These are phyloP conservation scores for Amphiura filiformis DNA, from an alignment of 35 echinoderm and acorn worm species.

Conservation along the genomic window DNA sequence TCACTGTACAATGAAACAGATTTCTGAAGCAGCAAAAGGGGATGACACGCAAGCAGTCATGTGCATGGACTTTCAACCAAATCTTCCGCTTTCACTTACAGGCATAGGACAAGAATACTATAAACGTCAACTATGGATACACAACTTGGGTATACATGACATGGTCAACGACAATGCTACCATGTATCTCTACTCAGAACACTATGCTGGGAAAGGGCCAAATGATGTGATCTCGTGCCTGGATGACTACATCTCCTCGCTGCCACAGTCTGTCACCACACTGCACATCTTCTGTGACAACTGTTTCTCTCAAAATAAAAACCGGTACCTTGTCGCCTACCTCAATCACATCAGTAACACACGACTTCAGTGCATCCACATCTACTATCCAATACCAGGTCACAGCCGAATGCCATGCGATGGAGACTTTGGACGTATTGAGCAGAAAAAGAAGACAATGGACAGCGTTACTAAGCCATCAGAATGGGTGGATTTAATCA, in stretches of 20 bases:
- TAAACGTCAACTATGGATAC: constrained; percentile 19
- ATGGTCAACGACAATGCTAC: constrained; percentile 4
- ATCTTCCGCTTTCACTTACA: constrained; percentile 12
- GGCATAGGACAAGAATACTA: constrained; percentile 31
- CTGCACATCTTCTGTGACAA: constrained; percentile 16
- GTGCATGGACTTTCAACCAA: not conserved
- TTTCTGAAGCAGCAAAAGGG: not conserved
- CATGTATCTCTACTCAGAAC: constrained; percentile 23
- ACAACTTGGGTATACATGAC: not conserved
- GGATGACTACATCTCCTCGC: not conserved
- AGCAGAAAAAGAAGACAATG: not conserved
- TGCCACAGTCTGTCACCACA: not conserved
- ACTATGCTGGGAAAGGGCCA: constrained; percentile 16
- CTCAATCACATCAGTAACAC: constrained; percentile 16
- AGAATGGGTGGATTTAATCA: constrained; percentile 12
- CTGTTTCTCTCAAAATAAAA: constrained; percentile 40
- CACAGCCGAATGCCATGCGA: constrained; percentile 37
- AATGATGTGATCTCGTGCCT: constrained; percentile 20
- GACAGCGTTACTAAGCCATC: constrained; percentile 16
- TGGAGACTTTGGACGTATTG: constrained; percentile 23
- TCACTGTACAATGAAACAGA: constrained; percentile 7
- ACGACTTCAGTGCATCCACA: not conserved
- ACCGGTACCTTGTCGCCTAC: constrained; percentile 10
- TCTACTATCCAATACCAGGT: constrained; percentile 28
- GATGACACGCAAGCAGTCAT: not conserved